A percentile compares a stretch with the other conserved stretches of the same genome.
Conservation (phyloP, 2,888 invertebrate genomes). For the Patella caerulea region DNA sequence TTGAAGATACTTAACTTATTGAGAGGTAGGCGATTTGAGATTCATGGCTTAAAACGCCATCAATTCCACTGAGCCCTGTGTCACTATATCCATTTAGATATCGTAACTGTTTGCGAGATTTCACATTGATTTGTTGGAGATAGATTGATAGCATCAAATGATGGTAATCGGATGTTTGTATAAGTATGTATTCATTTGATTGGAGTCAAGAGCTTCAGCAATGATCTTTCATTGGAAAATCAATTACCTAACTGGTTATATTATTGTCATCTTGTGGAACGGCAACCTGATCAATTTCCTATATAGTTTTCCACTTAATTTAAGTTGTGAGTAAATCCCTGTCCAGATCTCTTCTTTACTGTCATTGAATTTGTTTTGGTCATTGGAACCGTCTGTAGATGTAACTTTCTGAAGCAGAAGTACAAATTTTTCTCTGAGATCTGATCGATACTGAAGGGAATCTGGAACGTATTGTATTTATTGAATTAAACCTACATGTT, state of each 20-base stretch:
- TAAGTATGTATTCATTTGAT: constrained; percentile 19
- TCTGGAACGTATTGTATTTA: no score
- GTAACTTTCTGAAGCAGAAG: not conserved
- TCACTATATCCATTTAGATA: constrained; percentile 10
- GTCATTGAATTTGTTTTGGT: constrained; percentile 4
- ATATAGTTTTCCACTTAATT: constrained; percentile 21
- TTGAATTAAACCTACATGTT: no score
- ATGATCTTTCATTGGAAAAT: constrained; percentile 9
- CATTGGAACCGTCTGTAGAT: not conserved
- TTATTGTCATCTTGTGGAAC: constrained; percentile 3
- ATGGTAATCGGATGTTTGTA: constrained; percentile 27
- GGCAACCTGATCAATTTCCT: constrained; percentile 25
- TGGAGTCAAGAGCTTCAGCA: constrained; percentile 9
- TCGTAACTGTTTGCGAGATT: not conserved
- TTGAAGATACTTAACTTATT: not conserved
- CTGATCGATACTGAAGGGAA: no score
- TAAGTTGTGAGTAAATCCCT: constrained; percentile 14
- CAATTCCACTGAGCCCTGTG: constrained; percentile 7
- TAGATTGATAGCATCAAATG: constrained; percentile 22
- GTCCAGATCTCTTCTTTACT: not conserved
- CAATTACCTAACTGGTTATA: constrained; percentile 7
- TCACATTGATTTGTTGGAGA: constrained; percentile 3
- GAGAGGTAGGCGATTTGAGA: constrained; percentile 2
- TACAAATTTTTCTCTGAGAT: no score
- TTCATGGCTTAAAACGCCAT: constrained; percentile 9